Conservation (phyloP, 53 echinoderm and acorn worm genomes). For the Holothuria leucospilota region DNA sequence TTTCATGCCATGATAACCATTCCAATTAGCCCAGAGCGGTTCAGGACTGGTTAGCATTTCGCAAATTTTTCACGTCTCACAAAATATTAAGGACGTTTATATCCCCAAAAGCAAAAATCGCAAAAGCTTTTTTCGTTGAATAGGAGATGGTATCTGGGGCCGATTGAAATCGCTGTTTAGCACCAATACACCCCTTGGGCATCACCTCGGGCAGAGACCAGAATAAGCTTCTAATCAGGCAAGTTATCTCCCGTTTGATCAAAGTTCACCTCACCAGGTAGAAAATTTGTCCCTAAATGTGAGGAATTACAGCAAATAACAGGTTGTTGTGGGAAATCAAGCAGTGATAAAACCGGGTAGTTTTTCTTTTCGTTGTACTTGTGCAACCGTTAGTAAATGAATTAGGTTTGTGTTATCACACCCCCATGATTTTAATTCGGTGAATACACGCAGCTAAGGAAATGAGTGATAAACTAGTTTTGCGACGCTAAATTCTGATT, state of each 20-base stretch:
- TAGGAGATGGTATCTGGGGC: not conserved
- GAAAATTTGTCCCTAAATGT: constrained; percentile 39
- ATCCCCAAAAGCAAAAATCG: constrained; percentile 15
- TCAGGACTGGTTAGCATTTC: constrained; percentile 3
- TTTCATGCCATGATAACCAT: constrained; percentile 27
- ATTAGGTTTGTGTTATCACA: too few species aligned
- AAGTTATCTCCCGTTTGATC: constrained; percentile 29
- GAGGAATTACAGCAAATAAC: constrained; percentile 33
- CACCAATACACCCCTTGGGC: constrained; percentile 7
- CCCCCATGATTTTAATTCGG: too few species aligned
- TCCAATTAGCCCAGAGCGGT: constrained; percentile 36
- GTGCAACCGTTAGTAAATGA: too few species aligned
- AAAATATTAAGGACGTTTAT: constrained; percentile 37
- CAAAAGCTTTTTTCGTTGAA: constrained; percentile 26
- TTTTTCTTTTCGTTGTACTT: too few species aligned
- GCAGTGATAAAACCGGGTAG: constrained; percentile 3
- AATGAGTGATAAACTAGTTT: constrained; percentile 16
- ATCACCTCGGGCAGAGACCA: constrained; percentile 17
- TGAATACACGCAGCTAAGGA: too few species aligned
- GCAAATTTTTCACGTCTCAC: not conserved
- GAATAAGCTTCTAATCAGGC: constrained; percentile 36
- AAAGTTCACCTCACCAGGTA: constrained; percentile 13
- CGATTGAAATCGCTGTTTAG: constrained; percentile 27
- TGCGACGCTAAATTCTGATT: constrained; percentile 1
- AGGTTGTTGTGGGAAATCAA: constrained; percentile 45